These are phyloP conservation scores for Progne subis DNA, from an alignment of 2,113 vertebrate species.

Conservation along the genomic window DNA sequence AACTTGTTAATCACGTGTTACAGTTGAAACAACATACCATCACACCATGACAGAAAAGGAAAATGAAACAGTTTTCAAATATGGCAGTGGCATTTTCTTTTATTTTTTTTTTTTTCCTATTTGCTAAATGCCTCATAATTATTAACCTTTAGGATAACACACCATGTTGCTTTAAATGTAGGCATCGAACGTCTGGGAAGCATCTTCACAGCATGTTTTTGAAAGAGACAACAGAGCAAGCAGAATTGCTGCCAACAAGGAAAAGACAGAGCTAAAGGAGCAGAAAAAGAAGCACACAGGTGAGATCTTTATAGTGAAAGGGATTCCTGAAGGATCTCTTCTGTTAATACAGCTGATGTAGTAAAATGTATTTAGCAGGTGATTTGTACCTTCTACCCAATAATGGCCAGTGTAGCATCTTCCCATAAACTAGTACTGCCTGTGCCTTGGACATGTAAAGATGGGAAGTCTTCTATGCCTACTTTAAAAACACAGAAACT, in stretches of 20 bases:
- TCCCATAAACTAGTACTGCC: neutral
- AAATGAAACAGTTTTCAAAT: neutral
- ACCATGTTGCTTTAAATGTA: neutral
- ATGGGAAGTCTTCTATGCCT: neutral
- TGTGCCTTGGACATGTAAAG: neutral
- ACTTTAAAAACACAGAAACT: neutral
- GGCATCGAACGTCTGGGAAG: neutral
- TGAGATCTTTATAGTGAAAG: neutral
- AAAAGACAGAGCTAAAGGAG: neutral
- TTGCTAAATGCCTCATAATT: neutral
- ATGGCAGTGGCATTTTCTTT: neutral
- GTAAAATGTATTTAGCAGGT: neutral
- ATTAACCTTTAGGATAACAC: neutral
- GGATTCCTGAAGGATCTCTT: neutral
- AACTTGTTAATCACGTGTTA: neutral
- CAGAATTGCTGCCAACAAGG: neutral
- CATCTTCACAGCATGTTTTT: neutral
- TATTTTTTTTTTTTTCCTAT: neutral
- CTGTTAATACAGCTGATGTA: neutral
- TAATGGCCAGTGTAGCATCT: neutral
- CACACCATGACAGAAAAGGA: neutral
- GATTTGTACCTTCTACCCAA: neutral
- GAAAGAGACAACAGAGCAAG: neutral
- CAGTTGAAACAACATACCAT: neutral
- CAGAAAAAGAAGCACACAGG: neutral